Evolutionary conservation across 2,888 invertebrate genomes (phyloP), one percentile per base, ranked within the genome.

Genomic region (Heliconius hortense): DNA sequence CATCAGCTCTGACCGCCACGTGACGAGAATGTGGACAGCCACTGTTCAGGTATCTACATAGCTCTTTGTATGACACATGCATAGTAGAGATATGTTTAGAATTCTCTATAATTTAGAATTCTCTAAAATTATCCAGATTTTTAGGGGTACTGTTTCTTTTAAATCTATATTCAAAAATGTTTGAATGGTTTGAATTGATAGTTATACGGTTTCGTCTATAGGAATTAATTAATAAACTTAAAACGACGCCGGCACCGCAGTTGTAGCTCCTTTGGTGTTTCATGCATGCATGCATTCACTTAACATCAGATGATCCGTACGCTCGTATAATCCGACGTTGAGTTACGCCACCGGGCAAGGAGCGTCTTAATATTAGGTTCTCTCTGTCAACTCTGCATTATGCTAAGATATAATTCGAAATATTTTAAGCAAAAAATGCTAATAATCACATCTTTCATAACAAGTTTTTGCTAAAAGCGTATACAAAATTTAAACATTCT

Each of bases 1-100:
- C 60, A 73, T 64, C 73, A 69, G 66, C 64, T 48, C 39, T 71
- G 39, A 28, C 70, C 60, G 59, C 73, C 60, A 73, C 72, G 73
- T 77, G 77, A 67, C 66, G 64, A 28, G 77, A 77, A 75, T 75
- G 62, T 70, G 69, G 39, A 67, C 70, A 64, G 72, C 69, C 69
- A 70, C 24, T 66, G 75, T 73, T 75, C 59, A 66, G 66, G 8
- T 64, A 69, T 75, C 77, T 53, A 24, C 56, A 60, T 43, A 26
- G 31, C 69, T 69, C 48, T 31, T 56, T 56, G 56, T 56, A n/a
- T 56, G n/a, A 31, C 53, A 56, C n/a, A 31, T 56, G 56, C 53
- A 69, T n/a, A 56, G 15, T 15, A n/a, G 28, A 69, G 15, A 43
- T 39, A 10, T 26, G 15, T 43, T 43, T 66, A 39, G 66, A 43